phyloP scores from a whole-genome alignment of 2,888 invertebrate species.

The Autographa gamma region DNA sequence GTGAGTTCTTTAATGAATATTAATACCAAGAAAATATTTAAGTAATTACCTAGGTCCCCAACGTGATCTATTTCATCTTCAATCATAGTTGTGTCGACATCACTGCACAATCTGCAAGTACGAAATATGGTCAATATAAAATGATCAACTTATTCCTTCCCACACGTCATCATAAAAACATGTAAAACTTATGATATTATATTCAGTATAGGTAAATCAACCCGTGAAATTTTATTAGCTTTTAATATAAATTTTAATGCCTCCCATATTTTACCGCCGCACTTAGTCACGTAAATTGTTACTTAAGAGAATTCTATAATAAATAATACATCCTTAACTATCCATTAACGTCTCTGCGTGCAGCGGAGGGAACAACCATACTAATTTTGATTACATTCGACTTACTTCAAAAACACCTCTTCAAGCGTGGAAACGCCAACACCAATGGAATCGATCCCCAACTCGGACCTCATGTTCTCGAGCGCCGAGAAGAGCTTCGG shows the following conservation, averaged over 20 bases:
- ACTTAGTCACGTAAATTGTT: no score
- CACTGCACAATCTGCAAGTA: conserved; percentile 76
- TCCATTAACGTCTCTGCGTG: no score
- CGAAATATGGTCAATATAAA: neutral
- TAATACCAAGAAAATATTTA: neutral
- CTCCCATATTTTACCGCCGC: no score
- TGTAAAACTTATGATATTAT: no score
- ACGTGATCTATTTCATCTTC: conserved; percentile 66
- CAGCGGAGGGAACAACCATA: no score
- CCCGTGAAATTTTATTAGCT: no score
- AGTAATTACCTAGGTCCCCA: conserved; percentile 53
- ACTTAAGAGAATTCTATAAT: no score
- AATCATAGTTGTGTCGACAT: conserved; percentile 64
- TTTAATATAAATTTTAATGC: no score
- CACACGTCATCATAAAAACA: no score
- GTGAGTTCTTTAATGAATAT: neutral
- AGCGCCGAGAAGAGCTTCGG: conserved; percentile 90
- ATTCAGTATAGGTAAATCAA: no score
- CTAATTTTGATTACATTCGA: conserved; percentile 13
- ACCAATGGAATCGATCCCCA: conserved; percentile 94
- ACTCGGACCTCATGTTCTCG: conserved; percentile 87
- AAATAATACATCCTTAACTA: no score
- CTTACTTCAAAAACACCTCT: conserved; percentile 96
- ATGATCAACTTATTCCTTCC: no score
- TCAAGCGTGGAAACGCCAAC: conserved; percentile 97